phyloP scores from a whole-genome alignment of 1,140 invertebrate species.

The Maconellicoccus hirsutus region DNA sequence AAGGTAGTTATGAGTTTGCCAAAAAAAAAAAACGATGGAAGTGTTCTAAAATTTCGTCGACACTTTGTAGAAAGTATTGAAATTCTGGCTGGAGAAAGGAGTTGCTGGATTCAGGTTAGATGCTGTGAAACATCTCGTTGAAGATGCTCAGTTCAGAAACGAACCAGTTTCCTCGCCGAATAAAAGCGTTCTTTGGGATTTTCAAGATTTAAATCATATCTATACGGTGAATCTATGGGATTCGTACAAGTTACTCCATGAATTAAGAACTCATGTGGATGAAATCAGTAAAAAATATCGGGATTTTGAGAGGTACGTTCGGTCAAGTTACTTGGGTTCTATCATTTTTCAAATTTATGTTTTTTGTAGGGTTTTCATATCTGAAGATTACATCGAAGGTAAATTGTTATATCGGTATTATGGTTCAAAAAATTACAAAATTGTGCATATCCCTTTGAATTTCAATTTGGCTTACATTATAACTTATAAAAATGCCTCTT shows the following conservation, averaged over 20 bases:
- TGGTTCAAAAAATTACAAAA: background rate
- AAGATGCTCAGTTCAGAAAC: slow-evolving; percentile 35
- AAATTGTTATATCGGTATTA: background rate
- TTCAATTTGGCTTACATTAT: background rate
- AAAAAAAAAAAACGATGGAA: background rate
- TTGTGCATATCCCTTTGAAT: background rate
- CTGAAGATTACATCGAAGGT: background rate
- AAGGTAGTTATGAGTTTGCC: slow-evolving; percentile 34
- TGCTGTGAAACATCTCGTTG: slow-evolving; percentile 41
- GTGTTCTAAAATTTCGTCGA: no score
- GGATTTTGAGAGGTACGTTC: no score
- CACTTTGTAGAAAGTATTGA: slow-evolving; percentile 36
- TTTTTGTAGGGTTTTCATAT: background rate
- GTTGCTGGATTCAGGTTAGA: slow-evolving; percentile 60
- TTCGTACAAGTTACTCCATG: no score
- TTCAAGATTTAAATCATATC: no score
- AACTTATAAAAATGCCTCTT: background rate
- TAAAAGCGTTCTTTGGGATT: no score
- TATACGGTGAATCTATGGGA: no score
- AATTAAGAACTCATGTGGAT: no score
- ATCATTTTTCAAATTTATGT: no score
- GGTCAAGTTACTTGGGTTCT: no score
- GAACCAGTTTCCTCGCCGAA: slow-evolving; percentile 27
- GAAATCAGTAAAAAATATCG: no score
- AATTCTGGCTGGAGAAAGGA: slow-evolving; percentile 53